Evolutionary conservation across 2,113 vertebrate species (phyloP).

Genomic region (Muntiacus muntjak): DNA sequence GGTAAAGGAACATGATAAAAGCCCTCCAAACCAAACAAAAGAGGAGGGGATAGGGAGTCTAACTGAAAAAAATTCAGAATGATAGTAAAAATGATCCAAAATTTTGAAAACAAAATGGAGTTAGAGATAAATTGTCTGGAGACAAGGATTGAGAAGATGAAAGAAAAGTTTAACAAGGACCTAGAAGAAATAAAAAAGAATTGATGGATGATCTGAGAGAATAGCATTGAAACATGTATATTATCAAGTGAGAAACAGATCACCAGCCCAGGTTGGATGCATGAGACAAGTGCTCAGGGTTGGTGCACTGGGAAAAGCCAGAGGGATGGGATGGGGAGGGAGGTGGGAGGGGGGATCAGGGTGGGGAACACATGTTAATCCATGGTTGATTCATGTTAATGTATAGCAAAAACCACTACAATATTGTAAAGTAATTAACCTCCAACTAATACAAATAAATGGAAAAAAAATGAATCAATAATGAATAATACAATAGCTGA

Average conservation of each 20-base stretch:
- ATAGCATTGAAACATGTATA: no score
- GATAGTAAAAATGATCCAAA: not conserved
- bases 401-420: no score
- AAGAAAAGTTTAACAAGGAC: not conserved
- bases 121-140: not conserved
- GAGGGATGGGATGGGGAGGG: no score
- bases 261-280: no score
- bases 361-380: no score
- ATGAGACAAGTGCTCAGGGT: no score
- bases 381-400: no score
- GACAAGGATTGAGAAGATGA: not conserved
- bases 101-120: not conserved
- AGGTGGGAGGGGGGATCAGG: no score
- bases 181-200: not conserved
- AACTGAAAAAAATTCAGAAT: not conserved
- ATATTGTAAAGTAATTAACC: no score
- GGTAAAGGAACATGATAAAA: not conserved
- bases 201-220: not conserved
- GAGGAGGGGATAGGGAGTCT: not conserved
- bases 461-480: not conserved
- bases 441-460: no score
- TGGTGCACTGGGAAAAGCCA: no score
- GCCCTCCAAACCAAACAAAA: not conserved
- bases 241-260: no score
- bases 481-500: not conserved